Base-by-base conservation (phyloP, 2,113 vertebrate species). In the Thermophis baileyi region DNA sequence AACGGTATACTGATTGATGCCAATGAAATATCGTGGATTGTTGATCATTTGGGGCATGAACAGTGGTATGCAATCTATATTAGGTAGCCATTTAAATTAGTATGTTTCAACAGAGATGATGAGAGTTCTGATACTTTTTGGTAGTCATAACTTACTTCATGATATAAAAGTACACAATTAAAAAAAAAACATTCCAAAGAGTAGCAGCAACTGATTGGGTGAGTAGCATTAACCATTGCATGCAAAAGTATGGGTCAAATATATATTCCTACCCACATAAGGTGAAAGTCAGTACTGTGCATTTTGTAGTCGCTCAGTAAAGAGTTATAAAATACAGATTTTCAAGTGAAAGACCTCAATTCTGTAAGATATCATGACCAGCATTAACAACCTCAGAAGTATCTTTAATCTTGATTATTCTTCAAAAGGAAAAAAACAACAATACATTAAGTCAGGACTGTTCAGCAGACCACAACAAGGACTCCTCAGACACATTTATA, bases 351-450 rank as follows among this genome's bases (percentile, higher is more conserved):
- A 94, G 30, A 35, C 27, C 90, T 93, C 96, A 96, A 96, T 95
- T 95, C 97, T 96, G 96, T 97, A 95, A 97, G 94, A 97, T 94
- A 90, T 93, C 92, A 93, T 93, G 69, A 0, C 30, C 87, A 93
- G 96, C 97, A 97, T 97, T 97, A 97, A 97, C 97, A 98, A 97
- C 96, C 95, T 95, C 54, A 90, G 96, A 95, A 97, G 96, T 69
- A 88, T 96, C 97, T 96, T 96, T 97, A 96, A 96, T 97, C 93
- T 96, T 97, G 97, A 60, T 93, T 7, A 86, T 93, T 85, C 92
- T 92, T 92, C 14, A 69, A 85, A 93, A 69, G 27, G n/a, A 50
- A 51, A 35, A 47, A 16, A 81, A 47, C 44, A 7, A n/a, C 51
- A 7, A n/a, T 49, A 90, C 86, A 86, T 94, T 94, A 86, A 49